A percentile compares a stretch with the other conserved stretches of the same genome.
phyloP scores from a whole-genome alignment of 1,140 invertebrate genomes.

The Drosophila tani region DNA sequence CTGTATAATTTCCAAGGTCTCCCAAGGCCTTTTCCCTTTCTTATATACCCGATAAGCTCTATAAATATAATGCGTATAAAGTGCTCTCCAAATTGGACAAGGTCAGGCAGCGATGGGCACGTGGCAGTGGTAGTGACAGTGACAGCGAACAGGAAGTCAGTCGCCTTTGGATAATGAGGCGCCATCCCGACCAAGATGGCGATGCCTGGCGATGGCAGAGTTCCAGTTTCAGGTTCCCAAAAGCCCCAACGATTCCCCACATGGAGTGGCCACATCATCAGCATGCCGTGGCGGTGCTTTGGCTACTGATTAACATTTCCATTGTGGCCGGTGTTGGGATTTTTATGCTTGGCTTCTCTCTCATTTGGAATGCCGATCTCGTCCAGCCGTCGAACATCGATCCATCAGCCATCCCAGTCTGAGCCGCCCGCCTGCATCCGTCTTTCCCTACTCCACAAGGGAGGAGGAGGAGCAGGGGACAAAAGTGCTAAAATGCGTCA shows the following conservation, averaged over 20 bases:
- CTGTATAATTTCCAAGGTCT: neutral
- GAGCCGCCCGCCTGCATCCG: constrained; percentile 70
- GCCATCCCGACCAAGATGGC: constrained; percentile 11
- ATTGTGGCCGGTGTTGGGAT: constrained; percentile 43
- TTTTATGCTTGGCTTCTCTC: constrained; percentile 44
- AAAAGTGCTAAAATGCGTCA: constrained; percentile 70
- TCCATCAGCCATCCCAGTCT: constrained; percentile 21
- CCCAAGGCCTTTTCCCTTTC: neutral
- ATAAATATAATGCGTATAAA: too few relatives aligned
- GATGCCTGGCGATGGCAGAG: constrained; percentile 13
- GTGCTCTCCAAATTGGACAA: constrained; percentile 12
- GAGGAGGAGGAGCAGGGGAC: neutral
- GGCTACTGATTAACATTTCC: constrained; percentile 68
- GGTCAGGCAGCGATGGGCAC: constrained; percentile 17
- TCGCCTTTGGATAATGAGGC: constrained; percentile 17
- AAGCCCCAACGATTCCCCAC: neutral
- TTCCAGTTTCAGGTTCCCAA: neutral
- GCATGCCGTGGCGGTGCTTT: constrained; percentile 33
- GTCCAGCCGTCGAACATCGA: constrained; percentile 33
- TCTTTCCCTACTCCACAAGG: constrained; percentile 26
- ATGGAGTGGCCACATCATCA: constrained; percentile 20
- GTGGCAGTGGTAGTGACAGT: constrained; percentile 12
- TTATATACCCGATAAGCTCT: too few relatives aligned
- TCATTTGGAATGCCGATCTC: constrained; percentile 58
- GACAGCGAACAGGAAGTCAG: constrained; percentile 19